Base-by-base conservation (phyloP, 2,113 vertebrate genomes). In the Pygoscelis adeliae region DNA sequence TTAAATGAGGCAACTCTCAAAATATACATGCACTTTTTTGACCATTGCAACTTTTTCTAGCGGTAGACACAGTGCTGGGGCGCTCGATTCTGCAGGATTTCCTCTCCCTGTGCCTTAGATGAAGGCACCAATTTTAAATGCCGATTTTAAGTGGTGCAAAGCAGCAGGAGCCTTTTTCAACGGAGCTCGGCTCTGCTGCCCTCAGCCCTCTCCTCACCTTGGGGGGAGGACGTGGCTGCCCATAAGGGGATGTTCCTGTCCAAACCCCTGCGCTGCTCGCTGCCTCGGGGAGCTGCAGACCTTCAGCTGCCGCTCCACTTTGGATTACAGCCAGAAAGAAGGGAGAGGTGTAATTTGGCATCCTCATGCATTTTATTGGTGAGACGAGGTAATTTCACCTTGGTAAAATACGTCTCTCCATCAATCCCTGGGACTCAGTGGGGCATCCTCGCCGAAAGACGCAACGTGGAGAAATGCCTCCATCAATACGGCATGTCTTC, bases 401-500 rank as follows among this genome's bases (percentile, higher is more conserved):
- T 47, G 73, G 56, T 69, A 82, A 73, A 93, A 81, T 20, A 66
- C 36, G 4, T 96, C 86, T 79, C 76, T 97, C 95, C 90, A 87
- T 97, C 97, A 97, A 76, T 97, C 94, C 83, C 89, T n/a, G 71
- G 94, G 89, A 65, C 78, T 97, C 70, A 66, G 96, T 80, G 91
- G 92, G 90, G 87, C 88, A 88, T 80, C 90, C 50, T 89, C 20
- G 15, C 87, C n/a, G 26, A 97, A 97, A 96, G 94, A 86, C 13
- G 46, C 44, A 78, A 97, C 12, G 58, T 85, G 83, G 96, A 98
- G 96, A 98, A 97, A 94, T 93, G 61, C 92, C 91, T 97, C 95
- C 96, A 91, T 98, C 97, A 97, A 92, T 92, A 95, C 1, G 4
- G 96, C 92, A 96, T 96, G 96, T 93, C 97, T 95, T 98, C 81